phyloP scores from a whole-genome alignment of 2,113 vertebrate species.

The Ictalurus furcatus region DNA sequence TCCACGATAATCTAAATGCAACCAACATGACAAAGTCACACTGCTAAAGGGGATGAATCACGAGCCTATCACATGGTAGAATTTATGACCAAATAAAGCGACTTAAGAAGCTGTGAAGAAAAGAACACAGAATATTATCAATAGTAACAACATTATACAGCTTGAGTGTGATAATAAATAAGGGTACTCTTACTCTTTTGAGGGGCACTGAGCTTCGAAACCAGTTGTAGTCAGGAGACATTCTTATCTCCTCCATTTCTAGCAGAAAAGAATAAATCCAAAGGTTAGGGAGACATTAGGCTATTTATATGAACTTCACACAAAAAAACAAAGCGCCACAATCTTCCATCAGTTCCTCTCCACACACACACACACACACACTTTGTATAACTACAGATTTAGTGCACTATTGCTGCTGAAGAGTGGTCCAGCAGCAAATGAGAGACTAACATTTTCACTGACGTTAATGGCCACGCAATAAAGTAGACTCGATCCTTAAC shows the following conservation, averaged over 20 bases:
- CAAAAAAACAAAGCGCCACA: background rate
- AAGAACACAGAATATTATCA: background rate
- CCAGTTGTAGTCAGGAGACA: constrained; percentile 98
- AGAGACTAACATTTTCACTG: background rate
- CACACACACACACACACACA: background rate
- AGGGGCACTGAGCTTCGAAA: constrained; percentile 97
- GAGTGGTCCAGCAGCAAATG: background rate
- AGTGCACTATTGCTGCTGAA: background rate
- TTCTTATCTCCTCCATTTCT: constrained; percentile 96
- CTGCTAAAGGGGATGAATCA: background rate
- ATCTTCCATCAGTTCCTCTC: too few species aligned
- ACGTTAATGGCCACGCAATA: background rate
- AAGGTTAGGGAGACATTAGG: background rate
- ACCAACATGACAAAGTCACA: constrained; percentile 12
- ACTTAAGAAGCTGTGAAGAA: background rate
- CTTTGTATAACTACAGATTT: background rate
- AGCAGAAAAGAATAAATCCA: constrained; percentile 6
- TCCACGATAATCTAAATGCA: constrained; percentile 91
- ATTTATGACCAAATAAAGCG: background rate
- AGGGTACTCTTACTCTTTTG: constrained; percentile 82
- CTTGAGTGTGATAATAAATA: background rate
- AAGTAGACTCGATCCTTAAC: background rate
- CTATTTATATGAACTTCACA: constrained; percentile 3
- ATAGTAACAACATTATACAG: background rate
- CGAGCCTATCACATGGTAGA: constrained; percentile 25